Evolutionary conservation across 2,113 vertebrate species (phyloP), one percentile per base, ranked within the genome.

Genomic region (Pleuronectes platessa): DNA sequence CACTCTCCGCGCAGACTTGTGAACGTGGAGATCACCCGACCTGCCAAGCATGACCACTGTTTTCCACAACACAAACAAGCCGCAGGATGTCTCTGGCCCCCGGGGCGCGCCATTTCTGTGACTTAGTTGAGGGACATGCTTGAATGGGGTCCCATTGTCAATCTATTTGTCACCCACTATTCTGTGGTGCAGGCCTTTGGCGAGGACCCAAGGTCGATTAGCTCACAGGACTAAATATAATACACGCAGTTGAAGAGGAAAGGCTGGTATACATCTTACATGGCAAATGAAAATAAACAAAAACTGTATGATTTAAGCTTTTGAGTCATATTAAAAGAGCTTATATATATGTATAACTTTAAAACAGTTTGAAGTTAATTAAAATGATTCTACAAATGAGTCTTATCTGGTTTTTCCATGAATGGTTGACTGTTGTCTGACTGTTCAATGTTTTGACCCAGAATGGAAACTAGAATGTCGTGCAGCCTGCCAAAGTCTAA

Each of bases 91-190:
- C 83, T 82, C 77, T 79, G 83, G 74, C 74, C 83, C 83, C 20
- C 10, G 40, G 3, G 66, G 74, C 71, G 53, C 35, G 26, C 59
- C 83, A 71, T 89, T 83, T 79, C 80, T 81, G 71, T 21, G 86
- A 81, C 85, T 88, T 86, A 81, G 83, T 67, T 56, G 68, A 81
- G 76, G 82, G 83, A 82, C 83, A 82, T 75, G 85, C 83, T 87
- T 82, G 84, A 92, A 89, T 89, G 89, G 61, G 81, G 77, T 84
- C 75, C 87, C 88, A 94, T 93, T 93, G 92, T 93, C 82, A 75
- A 91, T 91, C 84, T 88, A 83, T 93, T 93, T 91, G 83, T 94
- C 93, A 93, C 86, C 73, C 86, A 82, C 91, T 92, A 92, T 93
- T 92, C 88, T 90, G 82, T 84, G 71, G 83, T 66, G 24, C 24